Base-by-base conservation (phyloP, 2,113 vertebrate species). In the Erpornis zantholeuca region DNA sequence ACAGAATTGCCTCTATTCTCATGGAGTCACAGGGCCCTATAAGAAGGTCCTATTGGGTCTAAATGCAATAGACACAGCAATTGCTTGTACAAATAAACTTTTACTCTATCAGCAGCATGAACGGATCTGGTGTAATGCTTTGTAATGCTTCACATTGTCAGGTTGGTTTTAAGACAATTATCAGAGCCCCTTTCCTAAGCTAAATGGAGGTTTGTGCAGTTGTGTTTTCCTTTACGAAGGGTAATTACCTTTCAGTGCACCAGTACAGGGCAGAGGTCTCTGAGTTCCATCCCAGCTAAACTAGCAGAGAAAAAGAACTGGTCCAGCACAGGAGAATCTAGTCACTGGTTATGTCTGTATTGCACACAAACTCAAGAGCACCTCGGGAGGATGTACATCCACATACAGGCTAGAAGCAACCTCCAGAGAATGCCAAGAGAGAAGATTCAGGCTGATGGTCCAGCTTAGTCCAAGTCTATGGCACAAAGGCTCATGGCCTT, bases 1-100 rank as follows among this genome's bases (percentile, higher is more conserved):
- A 82, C 69, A 93, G 94, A 88, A 95, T 81, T 96, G 65, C 68
- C 68, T 88, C 80, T 91, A 71, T 95, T 96, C 86, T 95, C 69
- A 65, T 18, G 53, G 83, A 92, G 81, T 88, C 91, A 90, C 66
- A 90, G 76, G 71, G 68, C 76, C 65, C 22, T 81, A 61, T 28
- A 90, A 79, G 71, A 92, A 93, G 52, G 88, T 92, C 60, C 60
- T 38, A 11, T 35, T 79, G 47, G 47, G 40, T 93, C 57, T 88
- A 50, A 83, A 23, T 45, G 82, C 35, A 66, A 88, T 13, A 95
- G 64, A 90, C 35, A 60, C 60, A 90, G 79, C 71, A 88, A 90
- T 36, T 73, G 47, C 64, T 88, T 75, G 71, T 75, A 88, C 22
- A 92, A 93, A 90, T 81, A 86, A 92, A 96, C 57, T 86, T 96